Percentiles rank a stretch among this genome's conserved stretches.
These are phyloP conservation scores for Guaruba guarouba DNA, from an alignment of 2,113 vertebrate genomes.

Conservation along the genomic window DNA sequence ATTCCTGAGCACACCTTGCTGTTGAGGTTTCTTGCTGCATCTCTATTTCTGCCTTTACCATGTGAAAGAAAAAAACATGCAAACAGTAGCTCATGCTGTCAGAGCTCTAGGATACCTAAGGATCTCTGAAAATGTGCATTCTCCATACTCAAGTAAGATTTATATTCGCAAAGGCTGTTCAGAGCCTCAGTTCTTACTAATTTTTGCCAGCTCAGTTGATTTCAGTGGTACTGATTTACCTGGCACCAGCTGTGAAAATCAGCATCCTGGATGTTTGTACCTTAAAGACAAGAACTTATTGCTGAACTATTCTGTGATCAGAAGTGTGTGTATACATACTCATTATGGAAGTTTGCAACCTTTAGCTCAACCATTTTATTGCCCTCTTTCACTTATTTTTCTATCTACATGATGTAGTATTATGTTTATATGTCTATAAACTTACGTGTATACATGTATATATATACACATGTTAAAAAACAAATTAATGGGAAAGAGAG, in stretches of 20 bases:
- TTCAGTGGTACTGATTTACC: not conserved
- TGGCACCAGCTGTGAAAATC: not conserved
- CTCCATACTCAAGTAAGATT: not conserved
- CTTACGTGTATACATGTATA: rapidly evolving
- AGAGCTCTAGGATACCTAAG: not conserved
- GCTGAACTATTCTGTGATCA: not conserved
- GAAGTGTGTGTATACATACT: too few species aligned
- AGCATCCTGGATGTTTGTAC: not conserved
- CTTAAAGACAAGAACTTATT: not conserved
- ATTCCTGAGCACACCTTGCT: not conserved
- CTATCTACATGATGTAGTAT: too few species aligned
- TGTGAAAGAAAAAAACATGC: not conserved
- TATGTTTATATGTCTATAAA: not conserved
- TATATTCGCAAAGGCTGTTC: not conserved
- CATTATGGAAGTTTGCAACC: not conserved
- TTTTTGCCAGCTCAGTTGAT: not conserved
- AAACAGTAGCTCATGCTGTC: not conserved
- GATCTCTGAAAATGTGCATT: not conserved
- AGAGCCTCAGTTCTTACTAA: not conserved
- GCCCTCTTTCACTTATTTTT: not conserved
- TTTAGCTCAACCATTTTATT: not conserved
- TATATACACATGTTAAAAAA: not conserved
- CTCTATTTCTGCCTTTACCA: not conserved
- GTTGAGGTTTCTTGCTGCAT: not conserved
- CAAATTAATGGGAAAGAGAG: not conserved